Evolutionary conservation across 2,888 invertebrate species (phyloP), one percentile per base, ranked within the genome.

Genomic region (Colostygia pectinataria): DNA sequence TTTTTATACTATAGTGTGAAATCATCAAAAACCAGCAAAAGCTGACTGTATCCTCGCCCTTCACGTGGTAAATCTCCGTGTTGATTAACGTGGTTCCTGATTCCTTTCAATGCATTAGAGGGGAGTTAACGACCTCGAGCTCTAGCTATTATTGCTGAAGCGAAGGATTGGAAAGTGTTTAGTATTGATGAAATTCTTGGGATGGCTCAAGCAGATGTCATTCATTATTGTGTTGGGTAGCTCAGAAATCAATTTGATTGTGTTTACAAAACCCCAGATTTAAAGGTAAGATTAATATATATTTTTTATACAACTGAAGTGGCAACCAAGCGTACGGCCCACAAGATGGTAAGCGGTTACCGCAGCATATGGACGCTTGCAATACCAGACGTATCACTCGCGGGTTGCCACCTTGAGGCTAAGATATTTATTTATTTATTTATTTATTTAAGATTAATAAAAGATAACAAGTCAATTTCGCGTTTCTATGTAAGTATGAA

Each of bases 11-110:
- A n/a, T n/a, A 41, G 33, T 37, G 9, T 20, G 25, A 33, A 44
- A 44, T 28, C 9, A 13, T 29, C 31, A 18, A 36, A 23, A 31
- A 31, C 3, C 29, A 31, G 10, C 12, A 34, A 27, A 10, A 38
- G 9, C 49, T 25, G 37, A 40, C 51, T 55, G 45, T 59, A 57
- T 44, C 39, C 10, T 33, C 28, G 53, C 70, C 69, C 68, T 60
- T 57, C 58, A 61, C 54, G 71, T 63, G 65, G 68, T 71, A 77
- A 80, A 80, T 77, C 79, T 71, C 65, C 59, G 68, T 65, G 70
- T 67, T 80, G 79, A 82, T 80, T 77, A 77, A 80, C 70, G 66
- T 68, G 71, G 71, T 70, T 59, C 65, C 68, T 59, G 59, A 68
- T 73, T 70, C 63, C 65, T 65, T 58, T 58, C 8, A 67, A 72